Evolutionary conservation across 1,140 invertebrate species (phyloP).

Genomic region (Macrotrachela quadricornifera): DNA sequence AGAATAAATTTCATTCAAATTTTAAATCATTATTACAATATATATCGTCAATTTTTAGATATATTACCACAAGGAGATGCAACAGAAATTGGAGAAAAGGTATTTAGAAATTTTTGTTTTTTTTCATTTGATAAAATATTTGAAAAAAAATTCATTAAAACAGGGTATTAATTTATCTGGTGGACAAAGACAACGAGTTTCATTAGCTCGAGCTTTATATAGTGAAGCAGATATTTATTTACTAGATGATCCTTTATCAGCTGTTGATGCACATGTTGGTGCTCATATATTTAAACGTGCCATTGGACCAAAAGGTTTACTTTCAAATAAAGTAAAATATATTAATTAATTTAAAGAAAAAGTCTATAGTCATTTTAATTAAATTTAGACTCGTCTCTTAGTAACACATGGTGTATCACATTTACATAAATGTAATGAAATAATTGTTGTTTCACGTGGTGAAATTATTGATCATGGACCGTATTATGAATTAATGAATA

Average conservation of each 20-base stretch:
- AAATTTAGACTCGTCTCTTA: constrained; percentile 5
- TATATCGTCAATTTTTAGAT: too few species aligned
- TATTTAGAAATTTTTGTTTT: too few species aligned
- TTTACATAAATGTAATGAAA: constrained; percentile 7
- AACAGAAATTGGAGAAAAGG: constrained; percentile 13
- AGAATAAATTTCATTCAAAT: too few species aligned
- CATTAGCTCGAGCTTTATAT: constrained; percentile 19
- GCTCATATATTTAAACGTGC: constrained; percentile 25
- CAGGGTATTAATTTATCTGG: constrained; percentile 20
- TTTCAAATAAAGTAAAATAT: constrained; percentile 10
- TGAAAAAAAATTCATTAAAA: too few species aligned
- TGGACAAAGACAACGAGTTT: constrained; percentile 21
- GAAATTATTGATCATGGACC: constrained; percentile 4
- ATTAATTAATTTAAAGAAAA: too few species aligned
- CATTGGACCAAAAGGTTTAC: constrained; percentile 21
- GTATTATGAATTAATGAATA: constrained; percentile 11
- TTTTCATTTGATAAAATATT: too few species aligned
- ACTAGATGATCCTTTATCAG: constrained; percentile 35
- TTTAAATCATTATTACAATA: too few species aligned
- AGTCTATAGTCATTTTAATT: constrained; percentile 7
- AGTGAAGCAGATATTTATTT: constrained; percentile 31
- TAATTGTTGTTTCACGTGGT: constrained; percentile 7
- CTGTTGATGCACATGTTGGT: constrained; percentile 33
- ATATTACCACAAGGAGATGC: constrained; percentile 10
- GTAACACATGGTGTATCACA: constrained; percentile 8